These are phyloP conservation scores for Strigops habroptila DNA, from an alignment of 2,113 vertebrate genomes.

Conservation along the genomic window DNA sequence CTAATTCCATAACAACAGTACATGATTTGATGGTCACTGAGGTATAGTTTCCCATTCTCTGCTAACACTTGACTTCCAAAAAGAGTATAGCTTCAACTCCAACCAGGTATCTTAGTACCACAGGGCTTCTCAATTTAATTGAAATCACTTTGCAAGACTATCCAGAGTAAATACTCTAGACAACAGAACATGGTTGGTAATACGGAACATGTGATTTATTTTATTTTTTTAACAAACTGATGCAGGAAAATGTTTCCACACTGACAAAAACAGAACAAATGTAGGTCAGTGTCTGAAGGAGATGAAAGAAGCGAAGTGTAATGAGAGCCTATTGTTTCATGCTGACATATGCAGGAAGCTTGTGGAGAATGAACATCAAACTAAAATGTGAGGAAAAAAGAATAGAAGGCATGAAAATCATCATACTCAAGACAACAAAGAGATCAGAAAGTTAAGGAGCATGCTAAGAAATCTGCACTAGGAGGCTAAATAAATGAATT, in stretches of 20 bases:
- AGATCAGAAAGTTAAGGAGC: constrained; percentile 64
- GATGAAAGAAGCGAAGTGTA: constrained; percentile 49
- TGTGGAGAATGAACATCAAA: constrained; percentile 52
- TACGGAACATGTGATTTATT: background rate
- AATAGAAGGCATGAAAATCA: constrained; percentile 73
- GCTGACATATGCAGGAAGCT: constrained; percentile 15
- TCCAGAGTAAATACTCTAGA: constrained; percentile 12
- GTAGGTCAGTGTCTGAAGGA: constrained; percentile 47
- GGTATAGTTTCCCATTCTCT: background rate
- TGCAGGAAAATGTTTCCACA: constrained; percentile 26
- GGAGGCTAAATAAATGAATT: constrained; percentile 74
- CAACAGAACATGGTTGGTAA: constrained; percentile 13
- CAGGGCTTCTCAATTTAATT: background rate
- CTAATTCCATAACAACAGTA: background rate
- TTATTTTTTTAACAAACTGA: constrained; percentile 29
- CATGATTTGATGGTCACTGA: background rate
- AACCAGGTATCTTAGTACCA: background rate
- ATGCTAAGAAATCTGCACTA: constrained; percentile 68
- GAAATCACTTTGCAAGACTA: background rate
- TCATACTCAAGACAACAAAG: constrained; percentile 64
- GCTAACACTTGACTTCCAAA: background rate
- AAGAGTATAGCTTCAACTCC: background rate
- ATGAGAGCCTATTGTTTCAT: constrained; percentile 48
- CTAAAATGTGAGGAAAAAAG: constrained; percentile 32
- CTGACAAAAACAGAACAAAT: constrained; percentile 50